These are phyloP conservation scores for Nibea coibor DNA, from an alignment of 2,113 vertebrate genomes.

Conservation along the genomic window DNA sequence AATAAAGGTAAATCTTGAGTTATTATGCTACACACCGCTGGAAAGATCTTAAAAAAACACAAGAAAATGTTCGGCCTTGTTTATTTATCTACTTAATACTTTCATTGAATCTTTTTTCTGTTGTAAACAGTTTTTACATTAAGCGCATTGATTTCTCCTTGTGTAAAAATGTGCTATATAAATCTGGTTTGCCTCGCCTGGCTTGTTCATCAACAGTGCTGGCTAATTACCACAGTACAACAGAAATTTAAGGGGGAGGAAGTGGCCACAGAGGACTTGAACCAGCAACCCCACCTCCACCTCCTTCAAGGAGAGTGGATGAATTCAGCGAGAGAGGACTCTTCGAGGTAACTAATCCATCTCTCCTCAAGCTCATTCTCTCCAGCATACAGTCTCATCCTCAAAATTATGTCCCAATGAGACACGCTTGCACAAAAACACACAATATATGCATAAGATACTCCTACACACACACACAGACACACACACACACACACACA, in stretches of 20 bases:
- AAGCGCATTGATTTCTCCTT: slow-evolving; percentile 15
- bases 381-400: slow-evolving; percentile 53
- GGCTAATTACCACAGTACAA: slow-evolving; percentile 43
- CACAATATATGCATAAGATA: slow-evolving; percentile 23
- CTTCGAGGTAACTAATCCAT: slow-evolving; percentile 41
- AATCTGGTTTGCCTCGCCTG: background rate
- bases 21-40: background rate
- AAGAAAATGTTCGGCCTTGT: background rate
- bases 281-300: slow-evolving; percentile 54
- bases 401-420: slow-evolving; percentile 57
- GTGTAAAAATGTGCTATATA: background rate
- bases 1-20: background rate
- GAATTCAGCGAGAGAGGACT: slow-evolving; percentile 23
- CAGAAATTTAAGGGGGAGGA: slow-evolving; percentile 43
- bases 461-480: slow-evolving; percentile 7
- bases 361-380: slow-evolving; percentile 39
- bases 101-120: background rate
- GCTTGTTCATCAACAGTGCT: slow-evolving; percentile 42
- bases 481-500: slow-evolving; percentile 13
- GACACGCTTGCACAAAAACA: slow-evolving; percentile 47
- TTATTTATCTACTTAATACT: background rate
- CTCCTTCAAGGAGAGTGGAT: slow-evolving; percentile 30
- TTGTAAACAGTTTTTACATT: slow-evolving; percentile 11
- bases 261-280: slow-evolving; percentile 51
- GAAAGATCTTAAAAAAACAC: background rate